phyloP scores from a whole-genome alignment of 2,113 vertebrate species.

The Tretioscincus oriximinensis region DNA sequence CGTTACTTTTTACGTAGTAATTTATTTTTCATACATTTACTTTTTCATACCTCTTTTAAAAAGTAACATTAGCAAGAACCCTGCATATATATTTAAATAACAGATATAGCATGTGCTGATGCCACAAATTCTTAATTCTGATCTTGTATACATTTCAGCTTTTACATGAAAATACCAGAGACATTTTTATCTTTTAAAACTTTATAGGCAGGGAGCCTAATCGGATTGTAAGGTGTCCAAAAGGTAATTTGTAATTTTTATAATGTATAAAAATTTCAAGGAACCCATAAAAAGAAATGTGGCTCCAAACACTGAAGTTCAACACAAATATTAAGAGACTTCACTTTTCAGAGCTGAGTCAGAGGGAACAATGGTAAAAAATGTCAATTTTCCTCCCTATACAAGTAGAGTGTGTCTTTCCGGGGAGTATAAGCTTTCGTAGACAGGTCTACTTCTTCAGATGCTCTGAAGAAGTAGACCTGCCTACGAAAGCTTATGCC shows the following conservation, averaged over 20 bases:
- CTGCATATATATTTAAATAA: not conserved
- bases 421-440: too few species aligned
- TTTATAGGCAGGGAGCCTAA: not conserved
- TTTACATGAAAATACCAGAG: not conserved
- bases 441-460: too few species aligned
- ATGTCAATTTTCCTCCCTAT: too few species aligned
- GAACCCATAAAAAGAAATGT: slow-evolving; percentile 1
- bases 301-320: not conserved
- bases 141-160: not conserved
- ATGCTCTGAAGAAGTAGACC: too few species aligned
- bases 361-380: not conserved
- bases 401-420: too few species aligned
- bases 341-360: not conserved
- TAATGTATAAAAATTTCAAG: not conserved
- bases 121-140: not conserved
- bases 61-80: too few species aligned
- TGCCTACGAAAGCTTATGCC: too few species aligned
- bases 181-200: not conserved
- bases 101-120: not conserved
- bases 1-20: not conserved
- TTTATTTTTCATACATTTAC: not conserved
- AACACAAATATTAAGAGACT: not conserved
- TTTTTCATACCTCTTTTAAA: too few species aligned
- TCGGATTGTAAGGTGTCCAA: not conserved
- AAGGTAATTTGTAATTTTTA: not conserved